Evolutionary conservation across 64 coral and sea anemone genomes (phyloP), one percentile per base, ranked within the genome.

Genomic region (Stylophora pistillata): DNA sequence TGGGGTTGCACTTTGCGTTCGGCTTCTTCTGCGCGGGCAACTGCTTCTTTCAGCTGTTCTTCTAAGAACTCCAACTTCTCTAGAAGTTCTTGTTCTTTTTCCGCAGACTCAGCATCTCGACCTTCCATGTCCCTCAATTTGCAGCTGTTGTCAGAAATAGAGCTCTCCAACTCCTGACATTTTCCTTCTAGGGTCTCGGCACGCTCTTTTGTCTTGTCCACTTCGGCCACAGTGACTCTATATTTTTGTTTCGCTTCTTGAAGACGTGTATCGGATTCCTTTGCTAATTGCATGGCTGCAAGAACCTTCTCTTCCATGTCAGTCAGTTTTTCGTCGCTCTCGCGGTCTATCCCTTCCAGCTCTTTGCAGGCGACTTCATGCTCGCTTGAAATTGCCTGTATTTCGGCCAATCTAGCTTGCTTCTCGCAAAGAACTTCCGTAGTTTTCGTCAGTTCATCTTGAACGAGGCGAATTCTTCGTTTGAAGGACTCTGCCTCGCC

Each of bases 1-100:
- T 90, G 71, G 18, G 95, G 91, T 14, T 84, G 95, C 30, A 77
- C 87, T 53, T 97, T 97, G 7, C 95, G 95, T 63, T 93, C 95
- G 29, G 80, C 82, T 34, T 97, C 95, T 82, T 97, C 95, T 13
- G 89, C 89, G 54, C 95, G 88, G 7, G 60, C 55, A 28, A 69
- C 81, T 56, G 53, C 85, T 30, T 79, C 81, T 55, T 92, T 86
- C 11, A 92, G 53, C 18, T 92, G 71, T 14, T 33, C 82, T 70
- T 92, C 33, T 13, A 92, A 65, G 53, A 92, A 92, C 37, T 77
- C 72, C 10, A 92, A 56, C 75, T 86, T 92, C 27, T 92, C 90
- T 28, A 56, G 53, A 1, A 66, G 28, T 14, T 92, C 90, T 21
- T 68, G 59, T 23, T 92, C 90, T 18, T 30, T 56, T 64, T 92